Base-by-base conservation (phyloP, 2,113 vertebrate genomes). In the Campylorhamphus procurvoides region DNA sequence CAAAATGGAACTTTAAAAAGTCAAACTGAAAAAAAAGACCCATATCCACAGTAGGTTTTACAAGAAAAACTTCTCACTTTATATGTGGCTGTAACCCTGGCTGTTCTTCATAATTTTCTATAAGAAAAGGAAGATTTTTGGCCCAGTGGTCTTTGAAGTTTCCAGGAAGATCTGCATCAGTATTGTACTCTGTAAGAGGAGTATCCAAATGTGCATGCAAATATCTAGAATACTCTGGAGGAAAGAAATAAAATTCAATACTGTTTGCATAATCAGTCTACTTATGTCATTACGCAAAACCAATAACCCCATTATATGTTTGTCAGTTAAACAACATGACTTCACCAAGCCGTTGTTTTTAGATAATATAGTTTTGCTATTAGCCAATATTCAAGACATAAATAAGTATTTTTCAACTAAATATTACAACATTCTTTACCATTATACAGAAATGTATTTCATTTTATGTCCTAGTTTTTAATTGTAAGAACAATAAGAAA, bases 101-200 rank as follows among this genome's bases (percentile, higher is more conserved):
- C 95, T 99, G 99, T 40, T 99, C 99, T 89, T 99, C 99, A n/a
- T 99, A 99, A 74, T 99, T 99, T 52, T 99, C 99, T 86, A 99
- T 99, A 60, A 99, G 98, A 94, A 99, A 99, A 63, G 99, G 99
- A 66, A 99, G 98, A 89, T 98, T 99, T 94, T 99, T 99, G 53
- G 99, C 99, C 99, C 99, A 99, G 96, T 99, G 99, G 88, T 99
- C 99, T 95, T 99, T 99, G 92, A 99, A 99, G 97, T 98, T 99
- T 72, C 99, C 99, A 4, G 99, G 99, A 87, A 99, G 98, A 94
- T 99, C 99, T 88, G 79, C 86, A 86, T 99, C 99, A 80, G 99
- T 97, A 66, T 98, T 99, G 93, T 99, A 99, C 56, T 99, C 99
- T 6, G 98, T 98, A 29, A 99, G 99, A 4, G 99, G 98, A 12